Percentiles rank a stretch among this genome's conserved stretches.
These are phyloP conservation scores for Enteromius mattozi DNA, from an alignment of 2,797 vertebrate species.

Conservation along the genomic window DNA sequence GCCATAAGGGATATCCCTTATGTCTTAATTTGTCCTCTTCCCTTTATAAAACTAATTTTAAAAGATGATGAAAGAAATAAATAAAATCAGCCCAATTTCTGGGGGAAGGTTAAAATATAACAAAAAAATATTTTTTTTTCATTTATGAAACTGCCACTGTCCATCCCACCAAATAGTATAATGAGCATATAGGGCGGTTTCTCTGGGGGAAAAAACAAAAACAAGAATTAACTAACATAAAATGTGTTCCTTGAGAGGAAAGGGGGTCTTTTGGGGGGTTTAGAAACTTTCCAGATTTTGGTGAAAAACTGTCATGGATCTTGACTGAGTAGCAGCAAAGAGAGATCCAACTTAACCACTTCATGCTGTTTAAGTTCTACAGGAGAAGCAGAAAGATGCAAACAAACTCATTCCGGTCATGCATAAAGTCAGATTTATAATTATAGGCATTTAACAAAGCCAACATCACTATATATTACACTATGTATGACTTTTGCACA, in stretches of 20 bases:
- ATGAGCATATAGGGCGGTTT: not conserved
- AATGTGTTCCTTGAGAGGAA: not conserved
- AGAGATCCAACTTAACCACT: not conserved
- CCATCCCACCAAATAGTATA: not conserved
- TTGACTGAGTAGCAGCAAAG: not conserved
- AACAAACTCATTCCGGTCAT: not conserved
- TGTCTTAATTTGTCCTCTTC: not conserved
- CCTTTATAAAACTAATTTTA: slow-evolving; percentile 9
- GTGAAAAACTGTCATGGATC: not conserved
- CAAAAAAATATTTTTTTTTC: not conserved
- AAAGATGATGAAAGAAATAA: not conserved
- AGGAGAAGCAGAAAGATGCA: not conserved
- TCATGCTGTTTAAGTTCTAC: not conserved
- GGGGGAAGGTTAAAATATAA: not conserved
- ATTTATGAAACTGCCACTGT: not conserved
- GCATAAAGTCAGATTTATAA: not conserved
- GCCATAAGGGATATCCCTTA: not conserved
- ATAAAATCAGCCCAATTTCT: not conserved
- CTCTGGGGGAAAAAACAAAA: not conserved
- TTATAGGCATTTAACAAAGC: not conserved
- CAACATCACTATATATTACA: slow-evolving; percentile 1
- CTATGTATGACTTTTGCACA: not conserved
- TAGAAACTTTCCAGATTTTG: not conserved
- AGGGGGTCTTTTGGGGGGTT: not conserved
- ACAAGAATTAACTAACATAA: not conserved